Evolutionary conservation across 2,113 vertebrate species (phyloP), one percentile per base, ranked within the genome.

Genomic region (Marmota monax): DNA sequence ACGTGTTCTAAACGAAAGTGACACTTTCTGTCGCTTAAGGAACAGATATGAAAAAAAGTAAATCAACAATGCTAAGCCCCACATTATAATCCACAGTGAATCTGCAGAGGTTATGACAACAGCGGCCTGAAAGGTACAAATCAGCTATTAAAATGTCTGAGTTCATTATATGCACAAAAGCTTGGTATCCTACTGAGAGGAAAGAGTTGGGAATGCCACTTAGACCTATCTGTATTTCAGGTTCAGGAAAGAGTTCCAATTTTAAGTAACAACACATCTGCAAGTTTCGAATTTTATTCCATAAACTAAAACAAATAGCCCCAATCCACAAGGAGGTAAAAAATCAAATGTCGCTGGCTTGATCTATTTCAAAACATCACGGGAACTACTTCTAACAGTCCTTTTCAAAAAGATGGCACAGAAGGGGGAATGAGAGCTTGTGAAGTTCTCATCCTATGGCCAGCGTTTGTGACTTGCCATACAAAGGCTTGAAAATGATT

Each of bases 71-170:
- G 72, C 84, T 97, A 93, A 96, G 53, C 76, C 61, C 67, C 80
- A 84, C 39, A 51, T 95, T 82, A 79, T 93, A 90, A 94, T 93
- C 84, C 51, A 63, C 70, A 65, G 74, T 86, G 74, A 92, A 70
- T 91, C 86, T 80, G 89, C 53, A 74, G 95, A 96, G 90, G 92
- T 97, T 97, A 95, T 86, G 67, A 95, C 94, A 95, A 92, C 58
- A 83, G 93, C 10, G 2, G 51, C 72, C 91, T 51, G 37, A 95
- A 90, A 90, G 88, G 69, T 63, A 97, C 97, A 97, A 98, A 98
- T 98, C 93, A 96, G 96, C 98, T 98, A 96, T 98, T 98, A 97
- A 98, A 98, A 98, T 85, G 77, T 91, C 93, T 97, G 96, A 93
- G 84, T 97, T 96, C 67, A 61, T 97, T 95, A 90, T 87, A 61